phyloP scores from a whole-genome alignment of 2,888 invertebrate genomes.

The Macrophya annulata region DNA sequence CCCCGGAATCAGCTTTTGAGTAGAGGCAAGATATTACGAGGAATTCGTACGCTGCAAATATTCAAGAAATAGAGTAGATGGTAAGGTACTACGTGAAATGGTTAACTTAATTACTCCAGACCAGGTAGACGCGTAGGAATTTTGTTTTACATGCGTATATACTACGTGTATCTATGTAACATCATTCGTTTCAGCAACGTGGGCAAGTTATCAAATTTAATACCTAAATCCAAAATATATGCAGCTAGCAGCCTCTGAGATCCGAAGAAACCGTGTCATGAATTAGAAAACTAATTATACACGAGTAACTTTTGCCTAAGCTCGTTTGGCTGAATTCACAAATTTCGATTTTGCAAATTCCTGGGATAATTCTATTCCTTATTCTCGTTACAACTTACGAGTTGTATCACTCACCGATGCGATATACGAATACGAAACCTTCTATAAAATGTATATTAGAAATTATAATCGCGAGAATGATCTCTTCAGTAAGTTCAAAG shows the following conservation, averaged over 20 bases:
- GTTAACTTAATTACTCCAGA: constrained; percentile 20
- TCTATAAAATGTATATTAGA: background rate
- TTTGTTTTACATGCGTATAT: background rate
- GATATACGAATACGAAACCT: background rate
- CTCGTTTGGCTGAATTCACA: background rate
- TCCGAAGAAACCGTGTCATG: background rate
- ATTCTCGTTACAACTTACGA: background rate
- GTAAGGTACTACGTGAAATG: background rate
- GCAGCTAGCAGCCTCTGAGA: background rate
- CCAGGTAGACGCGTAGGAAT: constrained; percentile 8
- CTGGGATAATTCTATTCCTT: background rate
- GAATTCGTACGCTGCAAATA: constrained; percentile 33
- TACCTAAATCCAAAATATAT: background rate
- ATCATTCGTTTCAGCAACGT: constrained; percentile 21
- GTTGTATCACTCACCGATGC: background rate
- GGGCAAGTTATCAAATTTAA: constrained; percentile 30
- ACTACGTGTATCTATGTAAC: background rate
- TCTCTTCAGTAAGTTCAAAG: no score
- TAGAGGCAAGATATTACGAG: constrained; percentile 1
- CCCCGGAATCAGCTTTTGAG: constrained; percentile 40
- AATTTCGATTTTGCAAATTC: background rate
- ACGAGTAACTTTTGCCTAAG: background rate
- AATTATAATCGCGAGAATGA: background rate
- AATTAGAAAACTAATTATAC: background rate
- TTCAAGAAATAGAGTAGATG: constrained; percentile 38